Percentiles rank a stretch among this genome's conserved stretches.
Evolutionary conservation across 2,113 vertebrate species (phyloP).

Genomic region (Toxostoma redivivum): DNA sequence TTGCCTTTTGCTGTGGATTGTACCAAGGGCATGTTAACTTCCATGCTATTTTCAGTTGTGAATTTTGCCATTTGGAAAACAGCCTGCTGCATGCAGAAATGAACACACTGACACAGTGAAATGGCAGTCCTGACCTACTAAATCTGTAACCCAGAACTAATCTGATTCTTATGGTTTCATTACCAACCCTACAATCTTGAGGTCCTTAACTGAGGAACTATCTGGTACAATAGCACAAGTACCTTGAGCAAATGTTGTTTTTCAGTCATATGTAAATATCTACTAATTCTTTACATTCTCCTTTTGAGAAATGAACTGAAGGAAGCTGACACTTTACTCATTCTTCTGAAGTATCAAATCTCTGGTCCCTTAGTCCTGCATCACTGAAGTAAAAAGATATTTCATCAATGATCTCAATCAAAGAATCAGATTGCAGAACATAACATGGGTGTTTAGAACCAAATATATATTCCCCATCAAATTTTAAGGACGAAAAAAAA

Average conservation of each 20-base stretch:
- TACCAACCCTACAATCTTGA: background rate
- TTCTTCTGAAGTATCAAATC: background rate
- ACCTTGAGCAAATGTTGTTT: background rate
- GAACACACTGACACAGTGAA: background rate
- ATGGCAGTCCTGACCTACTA: background rate
- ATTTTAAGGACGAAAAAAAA: background rate
- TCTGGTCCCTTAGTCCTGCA: background rate
- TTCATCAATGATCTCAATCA: background rate
- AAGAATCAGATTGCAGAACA: background rate
- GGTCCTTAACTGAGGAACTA: background rate
- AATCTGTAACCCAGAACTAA: background rate
- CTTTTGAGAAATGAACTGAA: background rate
- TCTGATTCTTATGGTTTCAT: background rate
- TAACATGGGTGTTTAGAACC: background rate
- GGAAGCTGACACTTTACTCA: background rate
- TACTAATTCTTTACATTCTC: background rate
- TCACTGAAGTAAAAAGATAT: background rate
- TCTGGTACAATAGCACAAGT: background rate
- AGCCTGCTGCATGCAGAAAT: background rate
- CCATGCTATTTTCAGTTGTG: rapidly evolving
- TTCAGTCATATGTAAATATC: background rate
- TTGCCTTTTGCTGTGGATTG: background rate
- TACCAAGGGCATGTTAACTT: background rate
- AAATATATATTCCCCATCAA: background rate
- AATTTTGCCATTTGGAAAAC: background rate